Base-by-base conservation (phyloP, 2,113 vertebrate species). In the Chamaetylas fuelleborni region DNA sequence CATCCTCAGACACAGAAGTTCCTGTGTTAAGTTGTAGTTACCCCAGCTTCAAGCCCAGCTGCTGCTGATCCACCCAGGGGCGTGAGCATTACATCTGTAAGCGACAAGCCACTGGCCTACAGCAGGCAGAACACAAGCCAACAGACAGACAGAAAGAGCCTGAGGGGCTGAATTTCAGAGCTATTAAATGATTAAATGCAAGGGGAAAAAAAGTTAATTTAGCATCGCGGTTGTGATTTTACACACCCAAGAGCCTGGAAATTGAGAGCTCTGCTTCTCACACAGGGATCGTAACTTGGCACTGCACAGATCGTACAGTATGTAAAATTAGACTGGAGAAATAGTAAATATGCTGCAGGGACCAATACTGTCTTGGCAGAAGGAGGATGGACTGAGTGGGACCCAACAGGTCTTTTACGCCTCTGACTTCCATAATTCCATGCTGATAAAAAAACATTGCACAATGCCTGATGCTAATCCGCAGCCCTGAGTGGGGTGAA, bases 161-260 rank as follows among this genome's bases (percentile, higher is more conserved):
- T 93, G 86, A 82, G 94, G 96, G 96, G 97, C 92, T 96, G 95
- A 91, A 96, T 96, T 96, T 97, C 95, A 94, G 94, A 96, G 96
- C 96, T 95, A 97, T 97, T 97, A 97, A 97, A 94, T 93, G 93
- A 93, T 96, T 95, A 96, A 96, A 96, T 93, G 94, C 70, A 88
- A 87, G 81, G 81, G 15, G 12, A 72, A 92, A 82, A 86, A 92
- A 95, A 92, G 92, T 95, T 90, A 95, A 95, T 97, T 95, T 96
- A 92, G 93, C 90, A 95, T 96, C 76, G 38, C 47, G 61, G 96
- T 95, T 95, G 94, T 96, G 95, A 97, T 96, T 97, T 97, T 96
- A 94, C 96, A 96, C 96, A 93, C 96, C 97, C 96, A 78, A 95
- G 97, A 97, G 96, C 88, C 96, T 91, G 95, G 65, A 88, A 96